phyloP scores from a whole-genome alignment of 2,113 vertebrate genomes.

The Scytalopus superciliaris region DNA sequence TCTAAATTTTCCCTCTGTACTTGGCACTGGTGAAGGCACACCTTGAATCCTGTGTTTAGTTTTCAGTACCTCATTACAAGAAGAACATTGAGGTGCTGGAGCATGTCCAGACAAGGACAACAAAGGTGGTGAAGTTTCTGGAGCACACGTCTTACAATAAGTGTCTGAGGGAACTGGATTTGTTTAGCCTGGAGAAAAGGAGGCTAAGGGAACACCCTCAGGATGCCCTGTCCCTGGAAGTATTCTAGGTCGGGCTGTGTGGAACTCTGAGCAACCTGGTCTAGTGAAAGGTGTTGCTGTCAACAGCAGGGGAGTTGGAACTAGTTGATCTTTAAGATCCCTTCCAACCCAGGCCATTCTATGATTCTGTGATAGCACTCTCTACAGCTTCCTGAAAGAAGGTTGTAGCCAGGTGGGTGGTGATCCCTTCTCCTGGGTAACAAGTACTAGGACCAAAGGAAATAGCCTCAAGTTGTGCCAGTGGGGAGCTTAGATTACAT shows the following conservation, averaged over 20 bases:
- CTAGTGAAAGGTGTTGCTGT: not conserved
- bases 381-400: not conserved
- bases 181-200: not conserved
- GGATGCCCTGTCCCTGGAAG: not conserved
- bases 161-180: not conserved
- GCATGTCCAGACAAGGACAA: not conserved
- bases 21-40: not conserved
- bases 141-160: not conserved
- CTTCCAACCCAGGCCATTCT: not conserved
- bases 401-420: not conserved
- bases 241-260: not conserved
- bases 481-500: not conserved
- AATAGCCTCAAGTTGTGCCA: not conserved
- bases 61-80: not conserved
- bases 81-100: not conserved
- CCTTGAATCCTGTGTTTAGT: not conserved
- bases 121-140: too few relatives aligned
- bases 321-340: not conserved
- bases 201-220: not conserved
- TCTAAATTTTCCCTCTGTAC: not conserved
- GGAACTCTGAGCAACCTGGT: not conserved
- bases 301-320: not conserved
- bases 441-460: not conserved
- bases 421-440: not conserved
- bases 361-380: not conserved